Evolutionary conservation across 2,888 invertebrate genomes (phyloP).

Genomic region (Standfussiana lucernea): DNA sequence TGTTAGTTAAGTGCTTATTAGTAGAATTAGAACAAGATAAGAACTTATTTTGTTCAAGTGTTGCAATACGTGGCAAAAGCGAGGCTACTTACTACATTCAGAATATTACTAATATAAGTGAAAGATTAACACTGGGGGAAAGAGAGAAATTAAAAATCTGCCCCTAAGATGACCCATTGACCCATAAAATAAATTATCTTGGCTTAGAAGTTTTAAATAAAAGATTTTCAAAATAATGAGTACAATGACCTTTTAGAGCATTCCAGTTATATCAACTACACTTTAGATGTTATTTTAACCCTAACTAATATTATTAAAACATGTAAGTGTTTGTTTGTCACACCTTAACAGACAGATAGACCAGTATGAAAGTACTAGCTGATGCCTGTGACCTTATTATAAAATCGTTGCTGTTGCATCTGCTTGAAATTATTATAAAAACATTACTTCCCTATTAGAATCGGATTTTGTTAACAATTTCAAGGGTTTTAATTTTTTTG

Average conservation of each 20-base stretch:
- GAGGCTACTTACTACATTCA: not conserved
- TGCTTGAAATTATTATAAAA: no score
- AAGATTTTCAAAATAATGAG: not conserved
- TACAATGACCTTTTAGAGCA: not conserved
- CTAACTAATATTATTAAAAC: not conserved
- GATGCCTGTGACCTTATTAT: no score
- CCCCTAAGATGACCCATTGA: no score
- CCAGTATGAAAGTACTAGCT: no score
- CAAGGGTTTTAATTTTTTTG: no score
- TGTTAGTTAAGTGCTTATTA: no score
- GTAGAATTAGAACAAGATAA: constrained; percentile 14
- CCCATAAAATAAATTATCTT: not conserved
- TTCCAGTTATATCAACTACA: not conserved
- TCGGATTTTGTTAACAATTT: no score
- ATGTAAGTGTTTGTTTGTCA: not conserved
- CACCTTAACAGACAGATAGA: not conserved
- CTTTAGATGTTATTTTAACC: not conserved
- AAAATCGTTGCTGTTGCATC: no score
- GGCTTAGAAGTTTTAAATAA: not conserved
- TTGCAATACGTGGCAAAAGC: not conserved
- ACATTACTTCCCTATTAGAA: no score
- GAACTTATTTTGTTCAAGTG: not conserved
- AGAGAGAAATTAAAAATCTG: not conserved
- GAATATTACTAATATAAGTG: not conserved
- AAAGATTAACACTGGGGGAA: not conserved